These are phyloP conservation scores for Bovichtus variegatus DNA, from an alignment of 2,797 vertebrate species.

Conservation along the genomic window DNA sequence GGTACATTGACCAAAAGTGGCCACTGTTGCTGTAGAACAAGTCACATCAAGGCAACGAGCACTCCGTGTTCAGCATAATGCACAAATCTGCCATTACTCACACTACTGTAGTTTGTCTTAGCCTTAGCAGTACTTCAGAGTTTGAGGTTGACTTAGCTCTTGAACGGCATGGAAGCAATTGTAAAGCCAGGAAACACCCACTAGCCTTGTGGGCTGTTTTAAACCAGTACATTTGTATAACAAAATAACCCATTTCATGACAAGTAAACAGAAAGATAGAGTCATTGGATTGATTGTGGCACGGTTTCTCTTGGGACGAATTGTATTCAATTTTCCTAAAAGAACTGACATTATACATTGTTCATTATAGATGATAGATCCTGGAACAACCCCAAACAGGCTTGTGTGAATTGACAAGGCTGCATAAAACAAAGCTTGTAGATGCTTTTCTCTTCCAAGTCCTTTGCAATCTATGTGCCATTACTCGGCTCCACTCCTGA, in stretches of 20 bases:
- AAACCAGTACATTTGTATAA: slow-evolving; percentile 17
- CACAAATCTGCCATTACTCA: not conserved
- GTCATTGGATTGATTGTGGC: slow-evolving; percentile 55
- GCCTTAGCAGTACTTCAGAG: not conserved
- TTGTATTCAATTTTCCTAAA: slow-evolving; percentile 63
- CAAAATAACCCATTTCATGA: slow-evolving; percentile 32
- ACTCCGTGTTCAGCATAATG: not conserved
- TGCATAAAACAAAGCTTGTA: slow-evolving; percentile 30
- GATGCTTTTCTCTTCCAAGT: slow-evolving; percentile 43
- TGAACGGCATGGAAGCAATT: not conserved
- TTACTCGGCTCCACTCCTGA: slow-evolving; percentile 42
- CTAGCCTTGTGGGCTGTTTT: slow-evolving; percentile 19
- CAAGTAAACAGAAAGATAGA: slow-evolving; percentile 54
- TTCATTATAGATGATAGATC: slow-evolving; percentile 61
- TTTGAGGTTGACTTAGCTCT: slow-evolving; percentile 7
- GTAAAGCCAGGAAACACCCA: slow-evolving; percentile 1
- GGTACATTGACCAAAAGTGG: not conserved
- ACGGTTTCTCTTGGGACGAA: slow-evolving; percentile 59
- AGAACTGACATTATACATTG: slow-evolving; percentile 64
- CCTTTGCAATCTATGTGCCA: slow-evolving; percentile 20
- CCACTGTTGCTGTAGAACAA: not conserved
- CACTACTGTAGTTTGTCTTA: not conserved
- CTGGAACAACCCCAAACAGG: slow-evolving; percentile 44
- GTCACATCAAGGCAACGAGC: not conserved
- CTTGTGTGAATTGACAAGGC: slow-evolving; percentile 36